Evolutionary conservation across 2,113 vertebrate species (phyloP).

Genomic region (Abramis brama): DNA sequence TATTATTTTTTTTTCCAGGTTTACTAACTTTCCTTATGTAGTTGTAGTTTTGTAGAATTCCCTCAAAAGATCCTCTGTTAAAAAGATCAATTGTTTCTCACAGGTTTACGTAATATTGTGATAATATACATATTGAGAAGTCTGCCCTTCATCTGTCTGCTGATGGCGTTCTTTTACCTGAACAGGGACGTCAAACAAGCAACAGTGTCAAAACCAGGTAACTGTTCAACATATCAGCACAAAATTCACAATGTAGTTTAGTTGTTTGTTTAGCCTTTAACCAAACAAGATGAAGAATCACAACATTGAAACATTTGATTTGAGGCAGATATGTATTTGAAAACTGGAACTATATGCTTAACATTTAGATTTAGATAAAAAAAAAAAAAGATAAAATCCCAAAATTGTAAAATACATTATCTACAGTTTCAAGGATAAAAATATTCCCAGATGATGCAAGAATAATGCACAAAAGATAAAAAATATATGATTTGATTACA

Average conservation of each 20-base stretch:
- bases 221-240: neutral
- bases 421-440: neutral
- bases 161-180: constrained; percentile 7
- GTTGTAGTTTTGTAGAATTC: neutral
- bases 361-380: neutral
- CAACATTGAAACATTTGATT: neutral
- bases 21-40: neutral
- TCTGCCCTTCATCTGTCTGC: constrained; percentile 8
- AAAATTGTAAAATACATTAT: neutral
- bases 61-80: neutral
- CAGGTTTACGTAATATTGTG: neutral
- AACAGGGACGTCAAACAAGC: neutral
- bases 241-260: neutral
- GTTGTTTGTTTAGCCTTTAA: neutral
- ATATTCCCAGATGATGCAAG: neutral
- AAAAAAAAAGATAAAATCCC: neutral
- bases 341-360: neutral
- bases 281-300: neutral
- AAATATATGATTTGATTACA: no score
- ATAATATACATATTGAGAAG: constrained; percentile 15
- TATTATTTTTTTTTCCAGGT: neutral
- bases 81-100: neutral
- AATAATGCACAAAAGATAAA: neutral
- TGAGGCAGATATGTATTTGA: neutral
- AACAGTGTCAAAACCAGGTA: neutral